phyloP scores from a whole-genome alignment of 2,113 vertebrate genomes.

The Piaya cayana region DNA sequence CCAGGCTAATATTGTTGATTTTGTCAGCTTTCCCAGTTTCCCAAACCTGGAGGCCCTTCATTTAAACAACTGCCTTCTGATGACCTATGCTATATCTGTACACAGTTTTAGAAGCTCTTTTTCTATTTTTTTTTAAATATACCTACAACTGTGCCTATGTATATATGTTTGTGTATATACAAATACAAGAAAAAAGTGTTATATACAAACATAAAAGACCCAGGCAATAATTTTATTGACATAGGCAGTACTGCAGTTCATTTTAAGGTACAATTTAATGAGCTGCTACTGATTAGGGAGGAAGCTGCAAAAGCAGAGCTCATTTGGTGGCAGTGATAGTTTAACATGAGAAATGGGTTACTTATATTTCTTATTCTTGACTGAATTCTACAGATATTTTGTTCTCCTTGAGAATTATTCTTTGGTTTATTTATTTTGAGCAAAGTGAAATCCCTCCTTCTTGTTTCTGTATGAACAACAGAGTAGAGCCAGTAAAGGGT shows the following conservation, averaged over 20 bases:
- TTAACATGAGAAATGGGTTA: background rate
- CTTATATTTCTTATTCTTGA: background rate
- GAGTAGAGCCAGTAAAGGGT: background rate
- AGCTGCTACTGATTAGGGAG: background rate
- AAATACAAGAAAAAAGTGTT: background rate
- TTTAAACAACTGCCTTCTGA: background rate
- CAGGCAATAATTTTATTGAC: background rate
- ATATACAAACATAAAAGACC: background rate
- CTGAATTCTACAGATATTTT: background rate
- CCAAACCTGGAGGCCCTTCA: background rate
- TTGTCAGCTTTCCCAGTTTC: background rate
- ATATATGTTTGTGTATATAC: too few species aligned
- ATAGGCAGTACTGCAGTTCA: background rate
- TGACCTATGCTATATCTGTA: background rate
- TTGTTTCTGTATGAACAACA: background rate
- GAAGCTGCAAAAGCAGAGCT: background rate
- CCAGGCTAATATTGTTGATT: background rate
- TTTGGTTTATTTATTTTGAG: too few species aligned
- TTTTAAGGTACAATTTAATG: background rate
- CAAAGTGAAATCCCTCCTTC: background rate
- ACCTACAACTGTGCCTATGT: accelerated
- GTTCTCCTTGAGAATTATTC: background rate
- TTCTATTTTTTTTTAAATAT: background rate
- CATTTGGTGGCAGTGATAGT: background rate
- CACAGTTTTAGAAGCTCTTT: background rate